phyloP scores from a whole-genome alignment of 2,113 vertebrate species.

The Erinaceus europaeus region DNA sequence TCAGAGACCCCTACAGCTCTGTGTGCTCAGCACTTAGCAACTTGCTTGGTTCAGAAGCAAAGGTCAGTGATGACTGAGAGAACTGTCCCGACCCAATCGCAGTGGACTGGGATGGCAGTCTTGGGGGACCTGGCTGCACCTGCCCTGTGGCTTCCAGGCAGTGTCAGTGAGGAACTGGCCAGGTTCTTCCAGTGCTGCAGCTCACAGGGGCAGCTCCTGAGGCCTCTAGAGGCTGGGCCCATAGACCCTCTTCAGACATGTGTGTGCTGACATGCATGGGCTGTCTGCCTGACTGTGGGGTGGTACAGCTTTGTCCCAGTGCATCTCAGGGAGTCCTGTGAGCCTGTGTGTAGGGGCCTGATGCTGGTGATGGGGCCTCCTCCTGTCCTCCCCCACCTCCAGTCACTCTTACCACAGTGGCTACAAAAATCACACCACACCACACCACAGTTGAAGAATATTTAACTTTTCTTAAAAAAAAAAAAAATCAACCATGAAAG shows the following conservation, averaged over 20 bases:
- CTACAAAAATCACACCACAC: slow-evolving; percentile 50
- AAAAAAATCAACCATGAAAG: slow-evolving; percentile 64
- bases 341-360: too few relatives aligned
- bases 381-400: background rate
- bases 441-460: slow-evolving; percentile 47
- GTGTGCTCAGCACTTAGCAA: too few relatives aligned
- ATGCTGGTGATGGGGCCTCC: too few relatives aligned
- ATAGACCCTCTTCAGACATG: background rate
- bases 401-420: too few relatives aligned
- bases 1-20: background rate
- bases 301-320: too few relatives aligned
- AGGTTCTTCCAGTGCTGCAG: background rate
- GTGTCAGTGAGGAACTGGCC: background rate
- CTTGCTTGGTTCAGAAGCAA: too few relatives aligned
- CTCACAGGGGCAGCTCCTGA: background rate
- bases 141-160: background rate
- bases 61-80: too few relatives aligned
- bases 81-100: too few relatives aligned
- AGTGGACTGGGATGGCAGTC: background rate
- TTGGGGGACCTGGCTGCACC: background rate
- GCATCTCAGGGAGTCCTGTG: too few relatives aligned
- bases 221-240: background rate
- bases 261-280: background rate
- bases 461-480: slow-evolving; percentile 71
- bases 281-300: background rate